Base-by-base conservation (phyloP, 1,140 invertebrate genomes). In the Drosophila tani region DNA sequence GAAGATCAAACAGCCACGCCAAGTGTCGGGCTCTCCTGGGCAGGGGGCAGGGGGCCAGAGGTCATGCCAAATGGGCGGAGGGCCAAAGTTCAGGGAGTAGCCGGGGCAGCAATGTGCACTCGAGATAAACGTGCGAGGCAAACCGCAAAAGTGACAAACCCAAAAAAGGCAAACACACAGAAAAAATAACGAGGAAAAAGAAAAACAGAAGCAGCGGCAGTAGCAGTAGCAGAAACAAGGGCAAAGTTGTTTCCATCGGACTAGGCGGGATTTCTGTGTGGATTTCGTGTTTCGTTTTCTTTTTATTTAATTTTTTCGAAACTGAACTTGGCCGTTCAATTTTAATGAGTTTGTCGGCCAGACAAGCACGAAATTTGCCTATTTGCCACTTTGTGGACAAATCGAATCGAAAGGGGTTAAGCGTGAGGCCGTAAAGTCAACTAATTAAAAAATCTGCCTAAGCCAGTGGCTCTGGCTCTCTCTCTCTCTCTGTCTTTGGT, bases 91-190 rank as follows among this genome's bases (percentile, higher is more conserved):
- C 21, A 35, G 35, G 43, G 27, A 29, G 27, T 29, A 29, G 27
- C 27, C 27, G 27, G 27, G 27, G 40, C 11, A 59, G 69, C 69
- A 71, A 63, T 87, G 83, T 65, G 65, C 77, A 70, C 74, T 76
- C 67, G 65, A 88, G 84, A 87, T 87, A 87, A 87, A 80, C 84
- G 81, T 87, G 84, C 81, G 77, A 83, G 73, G 67, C 68, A 57
- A 79, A 88, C 83, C 83, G 76, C 83, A 88, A 83, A 88, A 82
- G 83, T 86, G 83, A 87, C 83, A 83, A 86, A 66, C 74, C 51
- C 74, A 43, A 79, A 64, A 85, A 86, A 78, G 45, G 60, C 82
- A 74, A 78, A 70, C 76, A 85, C 43, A 85, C 43, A 50, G 32
- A 21, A 19, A 29, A n/a, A 59, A 75, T 17, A 29, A 67, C 45